phyloP scores from a whole-genome alignment of 2,888 invertebrate species.

The Melikaiella ostensackeni region DNA sequence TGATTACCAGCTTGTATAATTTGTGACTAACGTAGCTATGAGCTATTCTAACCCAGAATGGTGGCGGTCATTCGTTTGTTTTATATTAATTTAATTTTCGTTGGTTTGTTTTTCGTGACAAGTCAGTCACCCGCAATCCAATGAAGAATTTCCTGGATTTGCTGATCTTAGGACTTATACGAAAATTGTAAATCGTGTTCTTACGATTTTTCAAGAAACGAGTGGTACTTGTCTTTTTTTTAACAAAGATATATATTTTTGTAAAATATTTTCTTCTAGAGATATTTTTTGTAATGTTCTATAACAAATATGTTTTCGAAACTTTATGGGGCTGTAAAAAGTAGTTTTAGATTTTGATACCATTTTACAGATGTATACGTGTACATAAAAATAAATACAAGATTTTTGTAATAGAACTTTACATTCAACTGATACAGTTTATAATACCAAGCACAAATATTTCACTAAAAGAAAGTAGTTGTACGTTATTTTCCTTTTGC shows the following conservation, averaged over 20 bases:
- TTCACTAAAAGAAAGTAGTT: background rate
- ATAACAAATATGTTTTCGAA: background rate
- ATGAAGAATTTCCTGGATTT: background rate
- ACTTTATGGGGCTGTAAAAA: background rate
- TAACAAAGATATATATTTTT: background rate
- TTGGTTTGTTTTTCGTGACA: background rate
- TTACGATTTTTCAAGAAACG: background rate
- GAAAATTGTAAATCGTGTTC: background rate
- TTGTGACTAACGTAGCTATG: conserved; percentile 36
- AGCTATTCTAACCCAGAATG: conserved; percentile 2
- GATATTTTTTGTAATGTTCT: background rate
- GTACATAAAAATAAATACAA: background rate
- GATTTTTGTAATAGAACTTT: background rate
- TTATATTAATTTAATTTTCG: background rate
- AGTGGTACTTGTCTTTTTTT: background rate
- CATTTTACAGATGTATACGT: background rate
- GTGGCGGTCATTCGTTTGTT: background rate
- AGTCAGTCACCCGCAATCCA: background rate
- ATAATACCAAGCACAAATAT: background rate
- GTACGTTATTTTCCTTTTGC: background rate
- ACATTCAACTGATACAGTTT: background rate
- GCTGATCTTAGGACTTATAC: background rate
- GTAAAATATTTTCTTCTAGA: background rate
- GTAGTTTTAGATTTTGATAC: background rate
- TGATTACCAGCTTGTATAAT: conserved; percentile 30